Evolutionary conservation across 1,140 invertebrate genomes (phyloP).

Genomic region (Drosophila triauraria): DNA sequence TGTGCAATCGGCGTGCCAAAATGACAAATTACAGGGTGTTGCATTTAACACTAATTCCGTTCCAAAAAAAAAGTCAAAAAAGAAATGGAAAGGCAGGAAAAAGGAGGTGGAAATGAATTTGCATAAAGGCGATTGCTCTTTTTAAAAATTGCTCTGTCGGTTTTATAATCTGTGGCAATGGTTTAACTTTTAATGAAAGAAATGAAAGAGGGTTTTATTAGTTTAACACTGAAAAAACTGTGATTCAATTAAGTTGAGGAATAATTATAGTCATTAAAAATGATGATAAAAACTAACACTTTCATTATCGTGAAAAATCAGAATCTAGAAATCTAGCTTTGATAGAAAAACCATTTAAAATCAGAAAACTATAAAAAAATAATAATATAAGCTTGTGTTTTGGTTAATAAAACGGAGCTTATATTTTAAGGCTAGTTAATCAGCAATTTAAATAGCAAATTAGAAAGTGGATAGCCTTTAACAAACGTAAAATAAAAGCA

Average conservation of each 20-base stretch:
- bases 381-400: no score
- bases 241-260: no score
- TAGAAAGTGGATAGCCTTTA: no score
- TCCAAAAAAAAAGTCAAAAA: background rate
- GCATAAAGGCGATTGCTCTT: conserved; percentile 37
- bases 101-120: conserved; percentile 46
- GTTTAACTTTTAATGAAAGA: background rate
- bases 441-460: no score
- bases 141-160: background rate
- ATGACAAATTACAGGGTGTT: conserved; percentile 85
- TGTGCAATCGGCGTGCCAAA: conserved; percentile 77
- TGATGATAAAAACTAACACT: background rate
- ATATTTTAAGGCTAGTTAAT: no score
- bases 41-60: conserved; percentile 77
- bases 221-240: background rate
- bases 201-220: background rate
- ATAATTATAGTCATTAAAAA: background rate
- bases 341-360: background rate
- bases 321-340: background rate
- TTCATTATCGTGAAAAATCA: no score
- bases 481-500: background rate
- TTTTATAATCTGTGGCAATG: conserved; percentile 4
- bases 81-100: background rate
- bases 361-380: background rate
- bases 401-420: no score